Evolutionary conservation across 2,797 vertebrate genomes (phyloP).

Genomic region (Botia almorhae): DNA sequence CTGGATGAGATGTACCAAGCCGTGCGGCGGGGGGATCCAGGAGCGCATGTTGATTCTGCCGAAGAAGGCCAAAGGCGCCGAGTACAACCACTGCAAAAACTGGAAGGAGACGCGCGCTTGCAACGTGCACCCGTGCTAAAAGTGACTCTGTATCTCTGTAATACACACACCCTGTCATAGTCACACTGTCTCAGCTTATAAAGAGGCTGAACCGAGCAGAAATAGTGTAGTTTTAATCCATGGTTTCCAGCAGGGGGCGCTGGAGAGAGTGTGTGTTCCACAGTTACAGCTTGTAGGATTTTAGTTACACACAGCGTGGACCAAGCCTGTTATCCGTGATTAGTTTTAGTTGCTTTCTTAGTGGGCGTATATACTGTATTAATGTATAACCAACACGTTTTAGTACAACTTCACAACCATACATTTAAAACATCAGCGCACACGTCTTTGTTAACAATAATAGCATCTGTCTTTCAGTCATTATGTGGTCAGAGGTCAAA

Average conservation of each 20-base stretch:
- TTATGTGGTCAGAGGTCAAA: constrained; percentile 4
- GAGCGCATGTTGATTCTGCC: constrained; percentile 87
- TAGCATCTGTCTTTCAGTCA: constrained; percentile 10
- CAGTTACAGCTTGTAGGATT: constrained; percentile 50
- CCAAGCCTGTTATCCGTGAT: constrained; percentile 51
- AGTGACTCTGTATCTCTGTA: constrained; percentile 27
- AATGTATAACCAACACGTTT: constrained; percentile 71
- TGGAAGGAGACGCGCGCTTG: constrained; percentile 91
- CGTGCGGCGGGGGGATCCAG: constrained; percentile 90
- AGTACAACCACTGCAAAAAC: constrained; percentile 85
- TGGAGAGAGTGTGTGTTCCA: constrained; percentile 36
- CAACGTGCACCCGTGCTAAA: constrained; percentile 89
- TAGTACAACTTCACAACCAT: constrained; percentile 60
- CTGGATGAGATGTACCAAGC: constrained; percentile 91
- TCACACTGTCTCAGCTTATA: constrained; percentile 5
- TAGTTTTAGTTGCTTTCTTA: constrained; percentile 60
- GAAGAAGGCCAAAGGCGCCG: constrained; percentile 85
- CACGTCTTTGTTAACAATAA: constrained; percentile 21
- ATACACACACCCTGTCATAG: constrained; percentile 22
- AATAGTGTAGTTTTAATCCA: constrained; percentile 65
- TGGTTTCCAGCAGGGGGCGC: constrained; percentile 26
- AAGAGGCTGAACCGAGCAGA: constrained; percentile 69
- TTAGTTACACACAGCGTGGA: constrained; percentile 50
- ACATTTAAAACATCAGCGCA: constrained; percentile 46
- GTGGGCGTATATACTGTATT: constrained; percentile 64